Conservation (phyloP, 1,140 invertebrate species). For the Lepidurus packardi region DNA sequence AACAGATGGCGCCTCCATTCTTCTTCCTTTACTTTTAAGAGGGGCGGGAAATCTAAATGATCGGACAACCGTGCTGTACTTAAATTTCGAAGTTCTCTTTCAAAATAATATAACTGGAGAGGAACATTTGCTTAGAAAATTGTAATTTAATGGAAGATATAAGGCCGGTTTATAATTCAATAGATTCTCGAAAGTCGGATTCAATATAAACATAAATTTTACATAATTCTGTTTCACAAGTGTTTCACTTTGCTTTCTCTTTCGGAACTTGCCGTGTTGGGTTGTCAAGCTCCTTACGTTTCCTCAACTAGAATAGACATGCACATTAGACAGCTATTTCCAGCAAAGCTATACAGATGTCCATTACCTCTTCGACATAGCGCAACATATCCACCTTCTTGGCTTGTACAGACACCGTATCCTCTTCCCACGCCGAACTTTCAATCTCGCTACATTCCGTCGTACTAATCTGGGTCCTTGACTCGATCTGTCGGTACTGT, state of each 20-base stretch:
- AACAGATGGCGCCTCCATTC: neutral
- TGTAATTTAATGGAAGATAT: no score
- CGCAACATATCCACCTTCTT: slow-evolving; percentile 1
- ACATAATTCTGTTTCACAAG: neutral
- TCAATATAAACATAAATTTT: neutral
- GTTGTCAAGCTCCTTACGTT: neutral
- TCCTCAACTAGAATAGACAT: neutral
- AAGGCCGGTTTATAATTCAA: no score
- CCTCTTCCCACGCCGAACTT: neutral
- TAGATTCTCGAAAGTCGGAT: neutral
- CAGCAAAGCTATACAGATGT: neutral
- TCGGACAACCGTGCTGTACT: neutral
- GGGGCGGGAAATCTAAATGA: neutral
- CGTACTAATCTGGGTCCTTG: neutral
- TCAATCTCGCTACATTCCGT: slow-evolving; percentile 12
- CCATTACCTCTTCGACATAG: neutral
- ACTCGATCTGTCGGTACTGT: neutral
- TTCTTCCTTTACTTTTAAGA: neutral
- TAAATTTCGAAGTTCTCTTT: neutral
- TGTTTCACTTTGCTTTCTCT: neutral
- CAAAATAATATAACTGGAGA: neutral
- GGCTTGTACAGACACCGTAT: neutral
- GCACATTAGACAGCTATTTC: neutral
- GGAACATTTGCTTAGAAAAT: no score
- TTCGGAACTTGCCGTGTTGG: neutral